Evolutionary conservation across 2,888 invertebrate genomes (phyloP), one percentile per base, ranked within the genome.

Genomic region (Uloborus plumipes): DNA sequence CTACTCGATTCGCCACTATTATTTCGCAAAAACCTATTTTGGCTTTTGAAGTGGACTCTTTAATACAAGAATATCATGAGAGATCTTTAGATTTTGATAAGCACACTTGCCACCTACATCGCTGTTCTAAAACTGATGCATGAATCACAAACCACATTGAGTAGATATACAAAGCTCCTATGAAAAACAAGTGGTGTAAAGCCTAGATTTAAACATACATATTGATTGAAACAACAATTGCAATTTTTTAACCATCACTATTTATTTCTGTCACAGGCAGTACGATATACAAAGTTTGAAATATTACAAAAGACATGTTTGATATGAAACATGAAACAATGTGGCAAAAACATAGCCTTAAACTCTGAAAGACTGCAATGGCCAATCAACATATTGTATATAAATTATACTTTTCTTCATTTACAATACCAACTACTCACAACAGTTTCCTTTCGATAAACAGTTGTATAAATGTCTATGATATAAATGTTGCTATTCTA

Each of bases 241-340:
- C 20, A 59, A 20, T 20, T 26, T 59, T 59, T 59, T 22, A 59
- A 59, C 18, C 18, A 20, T 59, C 20, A 16, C n/a, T 58, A 59
- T 11, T 11, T 65, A 81, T 81, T 81, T 81, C 74, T 80, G 50
- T 51, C 70, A 81, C 80, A 81, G 58, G 53, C 15, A 70, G 50
- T 81, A 81, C 80, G 74, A 64, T 50, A 50, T 80, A 80, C 80
- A 81, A 81, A 81, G 62, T 78, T 71, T 64, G 26, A 70, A 78
- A 20, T 49, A 31, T 69, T 81, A 81, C 74, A 81, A 81, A 81
- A 81, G 69, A 81, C 80, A 58, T 58, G 64, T 39, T 70, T 81
- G 80, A 75, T 81, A 81, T 81, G 80, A 81, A 81, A 81, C 64
- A 64, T 80, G 74, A 69, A 80, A 70, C 61, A 62, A 79, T 75